Conservation (phyloP, 2,113 vertebrate genomes). For the Sceloporus undulatus region DNA sequence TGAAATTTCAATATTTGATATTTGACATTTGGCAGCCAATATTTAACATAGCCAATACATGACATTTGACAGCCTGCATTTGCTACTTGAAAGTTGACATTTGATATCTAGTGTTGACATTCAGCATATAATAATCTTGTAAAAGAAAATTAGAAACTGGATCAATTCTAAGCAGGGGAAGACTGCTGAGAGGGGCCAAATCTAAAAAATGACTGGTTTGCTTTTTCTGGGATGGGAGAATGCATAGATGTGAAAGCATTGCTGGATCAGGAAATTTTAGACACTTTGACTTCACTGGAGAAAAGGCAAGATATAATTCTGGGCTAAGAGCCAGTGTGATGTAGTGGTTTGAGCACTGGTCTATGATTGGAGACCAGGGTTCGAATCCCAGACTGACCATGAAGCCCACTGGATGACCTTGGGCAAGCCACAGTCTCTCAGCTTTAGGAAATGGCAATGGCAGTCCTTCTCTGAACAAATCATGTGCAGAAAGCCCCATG, state of each 20-base stretch:
- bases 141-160: conserved; percentile 16
- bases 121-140: conserved; percentile 35
- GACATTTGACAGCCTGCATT: conserved; percentile 31
- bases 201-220: not conserved
- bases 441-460: no score
- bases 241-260: not conserved
- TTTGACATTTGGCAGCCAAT: conserved; percentile 36
- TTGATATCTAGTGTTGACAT: conserved; percentile 42
- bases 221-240: not conserved
- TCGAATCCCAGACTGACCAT: no score
- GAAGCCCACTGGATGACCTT: no score
- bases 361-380: no score
- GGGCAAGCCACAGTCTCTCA: no score
- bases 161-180: conserved; percentile 5
- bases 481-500: no score
- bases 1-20: conserved; percentile 40
- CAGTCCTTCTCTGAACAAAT: no score
- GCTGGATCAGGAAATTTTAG: not conserved
- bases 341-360: no score
- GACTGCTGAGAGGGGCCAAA: conserved; percentile 1
- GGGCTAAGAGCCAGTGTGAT: no score
- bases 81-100: conserved; percentile 33
- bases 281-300: not conserved
- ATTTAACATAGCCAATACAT: conserved; percentile 19
- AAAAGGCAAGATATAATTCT: not conserved